Evolutionary conservation across 1,140 invertebrate species (phyloP), one percentile per base, ranked within the genome.

Genomic region (Anoplolepis gracilipes): DNA sequence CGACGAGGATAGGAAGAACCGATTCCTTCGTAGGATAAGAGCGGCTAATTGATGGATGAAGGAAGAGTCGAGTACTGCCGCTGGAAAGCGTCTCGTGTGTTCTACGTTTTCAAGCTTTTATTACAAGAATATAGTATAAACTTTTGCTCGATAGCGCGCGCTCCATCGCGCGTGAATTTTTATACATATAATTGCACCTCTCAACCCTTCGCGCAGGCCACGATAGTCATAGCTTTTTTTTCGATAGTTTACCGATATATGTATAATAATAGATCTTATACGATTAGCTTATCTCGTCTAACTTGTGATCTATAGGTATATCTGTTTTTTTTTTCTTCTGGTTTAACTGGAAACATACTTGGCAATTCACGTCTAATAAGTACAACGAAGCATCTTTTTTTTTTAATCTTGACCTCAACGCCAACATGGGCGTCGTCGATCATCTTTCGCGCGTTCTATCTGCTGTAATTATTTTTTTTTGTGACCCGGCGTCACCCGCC

Each of bases 91-190:
- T 82, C 70, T 84, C 39, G n/a, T 65, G 59, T 42, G 59, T 42
- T 79, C 16, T 79, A 30, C 62, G 19, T 85, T 85, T 87, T 93
- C 90, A 90, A 87, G 79, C 81, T 94, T 95, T 95, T 95, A 95
- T 95, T 95, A 94, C 91, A 95, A 95, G 91, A 95, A 95, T 95
- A 95, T 94, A 95, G 94, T 95, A 95, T 95, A 95, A 95, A 95
- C 91, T 93, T 93, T 94, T 88, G 87, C 75, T 90, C 88, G 81
- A 84, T 87, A 86, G 77, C 87, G 84, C 84, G 79, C 84, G 75
- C 67, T 85, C 13, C 39, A 19, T 89, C 72, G 76, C 88, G 88
- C 88, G 42, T 70, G 61, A 89, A 89, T 87, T 76, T 90, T 88
- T 90, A 90, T 91, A 91, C 90, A 92, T 92, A 86, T 86, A 88